Evolutionary conservation across 2,888 invertebrate species (phyloP), one percentile per base, ranked within the genome.

Genomic region (Allacma fusca): DNA sequence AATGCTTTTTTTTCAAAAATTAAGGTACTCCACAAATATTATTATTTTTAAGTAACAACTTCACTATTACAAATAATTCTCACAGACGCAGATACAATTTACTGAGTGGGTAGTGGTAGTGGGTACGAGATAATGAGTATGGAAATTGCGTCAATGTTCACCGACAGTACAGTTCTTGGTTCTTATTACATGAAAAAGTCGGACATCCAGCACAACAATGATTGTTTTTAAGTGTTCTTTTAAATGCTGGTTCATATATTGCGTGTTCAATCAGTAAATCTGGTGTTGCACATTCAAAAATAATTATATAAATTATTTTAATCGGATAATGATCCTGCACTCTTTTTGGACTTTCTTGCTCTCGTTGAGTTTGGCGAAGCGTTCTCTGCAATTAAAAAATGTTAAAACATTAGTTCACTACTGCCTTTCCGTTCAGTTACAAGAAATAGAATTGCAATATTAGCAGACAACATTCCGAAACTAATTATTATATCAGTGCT

Each of bases 341-440:
- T 57, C 68, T 78, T 78, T 57, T 68, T 76, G 2, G 76, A 28
- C 43, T 79, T 79, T 29, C 76, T 77, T 29, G 74, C 81, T 78
- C 83, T 79, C 59, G 84, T 83, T 77, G 82, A 82, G 67, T 85
- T 85, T 70, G 86, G 86, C 26, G 86, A 86, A 44, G 85, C 85
- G 89, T 93, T 93, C 87, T 92, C 93, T 93, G 89, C 24, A 89
- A 89, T 80, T 13, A 29, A 29, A 65, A 73, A 26, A 23, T 68
- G 78, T 80, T 80, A 84, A 85, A 85, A 84, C 79, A 75, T 34
- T 34, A 34, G 34, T 34, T 34, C 34, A 4, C 4, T 9, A 34
- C n/a, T n/a, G n/a, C n/a, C n/a, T n/a, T n/a, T n/a, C n/a, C n/a
- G n/a, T n/a, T n/a, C n/a, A n/a, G n/a, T n/a, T n/a, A n/a, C n/a